Percentiles rank a stretch among this genome's conserved stretches.
Evolutionary conservation across 2,888 invertebrate genomes (phyloP).

Genomic region (Troides aeacus): DNA sequence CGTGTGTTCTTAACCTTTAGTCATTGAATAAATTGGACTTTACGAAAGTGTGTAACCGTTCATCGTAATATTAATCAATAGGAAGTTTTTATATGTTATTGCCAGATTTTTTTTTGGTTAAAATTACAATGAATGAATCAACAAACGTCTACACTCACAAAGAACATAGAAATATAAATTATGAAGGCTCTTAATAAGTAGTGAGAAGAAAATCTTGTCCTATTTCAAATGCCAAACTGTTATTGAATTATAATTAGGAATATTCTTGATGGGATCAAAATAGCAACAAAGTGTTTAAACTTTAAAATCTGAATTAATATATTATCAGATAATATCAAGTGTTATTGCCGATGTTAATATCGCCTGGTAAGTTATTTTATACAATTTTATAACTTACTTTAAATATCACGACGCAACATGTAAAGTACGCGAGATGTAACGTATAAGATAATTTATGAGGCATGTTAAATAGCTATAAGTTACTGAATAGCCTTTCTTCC

Average conservation of each 20-base stretch:
- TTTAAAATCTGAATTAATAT: not conserved
- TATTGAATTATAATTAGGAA: too few species aligned
- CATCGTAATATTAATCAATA: slow-evolving; percentile 26
- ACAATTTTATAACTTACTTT: not conserved
- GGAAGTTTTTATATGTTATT: not conserved
- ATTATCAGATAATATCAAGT: not conserved
- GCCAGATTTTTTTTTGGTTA: not conserved
- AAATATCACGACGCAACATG: slow-evolving; percentile 6
- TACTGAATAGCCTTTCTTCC: slow-evolving; percentile 33
- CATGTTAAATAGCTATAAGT: slow-evolving; percentile 32
- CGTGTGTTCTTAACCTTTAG: slow-evolving; percentile 61
- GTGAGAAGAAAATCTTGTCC: not conserved
- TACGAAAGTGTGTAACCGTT: slow-evolving; percentile 29
- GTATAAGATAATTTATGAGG: slow-evolving; percentile 17
- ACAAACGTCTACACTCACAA: not conserved
- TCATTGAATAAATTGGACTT: slow-evolving; percentile 52
- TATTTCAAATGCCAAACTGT: too few species aligned
- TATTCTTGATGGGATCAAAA: too few species aligned
- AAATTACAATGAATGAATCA: not conserved
- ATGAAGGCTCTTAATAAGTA: not conserved
- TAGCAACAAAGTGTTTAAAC: not conserved
- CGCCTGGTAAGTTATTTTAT: not conserved
- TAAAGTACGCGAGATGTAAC: slow-evolving; percentile 13
- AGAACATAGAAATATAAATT: not conserved
- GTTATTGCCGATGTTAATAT: not conserved